phyloP scores from a whole-genome alignment of 1,140 invertebrate genomes.

The Trachymyrmex cornetzi region DNA sequence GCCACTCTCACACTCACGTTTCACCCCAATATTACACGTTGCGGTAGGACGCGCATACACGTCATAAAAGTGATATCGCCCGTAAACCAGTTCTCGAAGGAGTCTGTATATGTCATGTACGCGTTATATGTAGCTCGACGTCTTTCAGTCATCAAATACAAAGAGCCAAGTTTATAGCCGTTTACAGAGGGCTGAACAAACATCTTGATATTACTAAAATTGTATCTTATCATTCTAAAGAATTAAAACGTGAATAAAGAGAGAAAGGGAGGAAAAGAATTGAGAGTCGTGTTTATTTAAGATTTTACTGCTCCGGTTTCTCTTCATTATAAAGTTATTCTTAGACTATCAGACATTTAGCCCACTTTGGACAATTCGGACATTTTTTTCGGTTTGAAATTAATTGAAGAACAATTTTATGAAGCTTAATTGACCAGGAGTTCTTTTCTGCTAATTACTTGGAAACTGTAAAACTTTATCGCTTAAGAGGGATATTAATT shows the following conservation, averaged over 20 bases:
- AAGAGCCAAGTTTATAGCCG: constrained; percentile 25
- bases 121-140: constrained; percentile 14
- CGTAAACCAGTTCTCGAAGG: constrained; percentile 53
- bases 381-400: not conserved
- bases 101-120: constrained; percentile 19
- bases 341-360: not conserved
- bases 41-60: not conserved
- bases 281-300: not conserved
- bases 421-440: not conserved
- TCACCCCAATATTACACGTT: not conserved
- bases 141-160: constrained; percentile 10
- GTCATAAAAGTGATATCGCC: constrained; percentile 62
- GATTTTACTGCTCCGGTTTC: constrained; percentile 12
- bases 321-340: not conserved
- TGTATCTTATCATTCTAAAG: not conserved
- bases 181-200: not conserved
- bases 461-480: not conserved
- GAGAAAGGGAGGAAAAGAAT: not conserved
- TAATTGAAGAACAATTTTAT: not conserved
- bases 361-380: not conserved
- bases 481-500: not conserved
- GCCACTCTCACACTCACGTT: constrained; percentile 25
- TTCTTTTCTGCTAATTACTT: not conserved
- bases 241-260: constrained; percentile 14
- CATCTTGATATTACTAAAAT: constrained; percentile 17